Evolutionary conservation across 2,888 invertebrate genomes (phyloP), one percentile per base, ranked within the genome.

Genomic region (Antheraea yamamai): DNA sequence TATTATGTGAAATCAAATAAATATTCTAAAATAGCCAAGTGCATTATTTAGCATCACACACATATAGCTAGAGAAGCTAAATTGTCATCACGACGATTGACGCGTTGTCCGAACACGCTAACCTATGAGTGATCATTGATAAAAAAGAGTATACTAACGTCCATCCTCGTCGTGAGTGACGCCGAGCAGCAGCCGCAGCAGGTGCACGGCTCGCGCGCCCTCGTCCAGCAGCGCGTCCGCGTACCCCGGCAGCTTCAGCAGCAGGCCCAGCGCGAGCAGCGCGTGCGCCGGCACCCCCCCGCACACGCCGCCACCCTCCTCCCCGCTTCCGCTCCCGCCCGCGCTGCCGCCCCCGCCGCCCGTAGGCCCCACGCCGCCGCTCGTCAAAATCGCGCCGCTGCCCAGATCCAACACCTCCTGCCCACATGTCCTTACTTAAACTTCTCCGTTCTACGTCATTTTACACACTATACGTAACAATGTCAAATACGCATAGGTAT

Each of bases 151-250:
- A 23, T 74, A 92, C 95, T 94, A 84, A 97, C 97, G 97, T 88
- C 98, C 98, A 92, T 98, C 98, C 72, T 98, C 98, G 86, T 98
- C 98, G 84, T 98, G 98, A 4, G 98, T 97, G 10, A 98, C 98
- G 35, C 99, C 99, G 30, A 99, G 95, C 58, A 98, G 97, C 73
- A 99, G 95, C 8, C 98, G 95, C 79, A 99, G 94, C 78, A 99
- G 95, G 87, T 98, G 98, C 84, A 98, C 97, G 0, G 99, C 99
- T 78, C 97, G 96, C 80, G 97, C 96, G 83, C 97, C 97, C 89
- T 98, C 98, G 81, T 96, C 96, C 47, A 99, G 95, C 78, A 99
- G 91, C 70, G 98, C 97, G 88, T 98, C 98, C 0, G 98, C 98
- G 89, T 98, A 99, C 2, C 98, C 97, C 0, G 98, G 98, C 82